phyloP scores from a whole-genome alignment of 2,797 vertebrate species.

The Takifugu ocellatus region DNA sequence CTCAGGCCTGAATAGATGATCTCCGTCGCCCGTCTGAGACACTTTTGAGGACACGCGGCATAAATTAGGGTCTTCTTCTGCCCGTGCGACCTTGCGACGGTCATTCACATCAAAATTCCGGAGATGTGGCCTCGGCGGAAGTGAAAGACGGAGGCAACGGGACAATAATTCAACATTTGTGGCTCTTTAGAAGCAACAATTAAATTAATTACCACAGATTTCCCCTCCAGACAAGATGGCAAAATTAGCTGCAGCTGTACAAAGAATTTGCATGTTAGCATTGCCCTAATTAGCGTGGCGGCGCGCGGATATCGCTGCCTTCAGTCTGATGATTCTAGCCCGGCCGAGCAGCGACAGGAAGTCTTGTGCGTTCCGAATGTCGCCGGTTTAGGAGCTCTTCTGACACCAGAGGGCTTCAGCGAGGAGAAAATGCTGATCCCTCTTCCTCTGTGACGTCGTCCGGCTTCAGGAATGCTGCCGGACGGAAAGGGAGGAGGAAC shows the following conservation, averaged over 20 bases:
- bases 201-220: no score
- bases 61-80: no score
- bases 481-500: constrained; percentile 59
- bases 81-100: constrained; percentile 14
- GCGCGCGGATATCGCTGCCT: no score
- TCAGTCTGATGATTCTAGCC: background rate
- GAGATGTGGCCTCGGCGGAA: no score
- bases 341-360: constrained; percentile 31
- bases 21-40: constrained; percentile 54
- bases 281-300: no score
- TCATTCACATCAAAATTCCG: constrained; percentile 33
- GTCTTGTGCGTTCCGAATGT: constrained; percentile 36
- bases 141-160: no score
- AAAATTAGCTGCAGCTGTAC: no score
- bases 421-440: constrained; percentile 65
- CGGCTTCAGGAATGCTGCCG: constrained; percentile 63
- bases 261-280: background rate
- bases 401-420: constrained; percentile 53
- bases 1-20: constrained; percentile 63
- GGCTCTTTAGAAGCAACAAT: no score
- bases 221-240: no score
- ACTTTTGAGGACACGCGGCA: constrained; percentile 36
- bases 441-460: constrained; percentile 52
- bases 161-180: no score
- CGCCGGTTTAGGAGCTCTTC: constrained; percentile 30